A percentile compares a stretch with the other conserved stretches of the same genome.
These are phyloP conservation scores for Cisticola juncidis DNA, from an alignment of 2,113 vertebrate species.

Conservation along the genomic window DNA sequence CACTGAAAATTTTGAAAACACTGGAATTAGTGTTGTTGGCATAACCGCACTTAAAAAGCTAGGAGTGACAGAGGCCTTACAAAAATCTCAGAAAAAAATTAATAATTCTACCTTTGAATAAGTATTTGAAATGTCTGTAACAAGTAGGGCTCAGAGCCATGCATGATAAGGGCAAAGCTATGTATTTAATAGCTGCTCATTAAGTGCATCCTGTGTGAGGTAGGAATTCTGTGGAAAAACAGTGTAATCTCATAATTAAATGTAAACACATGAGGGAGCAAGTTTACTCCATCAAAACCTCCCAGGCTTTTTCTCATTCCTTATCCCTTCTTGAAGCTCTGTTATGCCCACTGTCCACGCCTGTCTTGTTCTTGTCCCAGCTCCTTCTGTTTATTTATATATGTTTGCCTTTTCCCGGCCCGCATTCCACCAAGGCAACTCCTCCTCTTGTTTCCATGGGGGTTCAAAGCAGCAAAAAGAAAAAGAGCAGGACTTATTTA, in stretches of 20 bases:
- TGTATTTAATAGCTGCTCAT: constrained; percentile 47
- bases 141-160: neutral
- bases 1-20: neutral
- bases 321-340: neutral
- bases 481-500: neutral
- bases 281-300: constrained; percentile 8
- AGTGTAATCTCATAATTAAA: constrained; percentile 39
- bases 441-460: neutral
- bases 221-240: constrained; percentile 45
- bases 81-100: neutral
- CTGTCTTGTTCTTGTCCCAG: neutral
- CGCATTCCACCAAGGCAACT: neutral
- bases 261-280: constrained; percentile 1
- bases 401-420: neutral
- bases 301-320: neutral
- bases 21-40: neutral
- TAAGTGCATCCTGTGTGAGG: constrained; percentile 21
- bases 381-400: neutral
- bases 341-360: neutral
- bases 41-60: neutral
- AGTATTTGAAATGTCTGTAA: neutral
- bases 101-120: neutral
- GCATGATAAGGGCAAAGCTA: constrained; percentile 30
- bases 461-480: neutral
- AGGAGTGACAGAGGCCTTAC: neutral